Evolutionary conservation across 64 coral and sea anemone species (phyloP).

Genomic region (Exaiptasia diaphana): DNA sequence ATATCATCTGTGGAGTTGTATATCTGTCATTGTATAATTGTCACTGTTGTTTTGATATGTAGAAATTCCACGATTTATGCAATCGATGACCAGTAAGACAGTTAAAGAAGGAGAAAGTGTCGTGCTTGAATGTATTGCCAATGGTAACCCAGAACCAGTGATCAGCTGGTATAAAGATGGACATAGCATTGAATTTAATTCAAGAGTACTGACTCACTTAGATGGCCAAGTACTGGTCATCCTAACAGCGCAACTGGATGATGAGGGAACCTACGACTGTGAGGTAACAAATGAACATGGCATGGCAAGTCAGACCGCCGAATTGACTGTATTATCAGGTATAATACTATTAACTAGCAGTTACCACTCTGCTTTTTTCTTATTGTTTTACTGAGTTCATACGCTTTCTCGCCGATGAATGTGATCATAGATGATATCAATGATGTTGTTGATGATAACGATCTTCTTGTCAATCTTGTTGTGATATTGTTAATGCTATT

Average conservation of each 20-base stretch:
- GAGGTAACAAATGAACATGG: slow-evolving; percentile 63
- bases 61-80: slow-evolving; percentile 55
- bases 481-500: no score
- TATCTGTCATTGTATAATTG: no score
- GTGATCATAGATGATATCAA: no score
- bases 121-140: slow-evolving; percentile 59
- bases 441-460: no score
- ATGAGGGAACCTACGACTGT: slow-evolving; percentile 56
- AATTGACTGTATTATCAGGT: slow-evolving; percentile 57
- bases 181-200: background rate
- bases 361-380: background rate
- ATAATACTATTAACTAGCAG: no score
- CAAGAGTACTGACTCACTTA: slow-evolving; percentile 23
- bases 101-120: slow-evolving; percentile 50
- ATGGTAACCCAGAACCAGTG: slow-evolving; percentile 49
- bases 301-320: background rate
- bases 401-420: no score
- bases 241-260: slow-evolving; percentile 20
- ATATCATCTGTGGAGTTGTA: no score
- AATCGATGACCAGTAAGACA: slow-evolving; percentile 28
- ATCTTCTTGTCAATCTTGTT: no score
- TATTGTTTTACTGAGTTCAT: background rate
- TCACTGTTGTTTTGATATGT: background rate
- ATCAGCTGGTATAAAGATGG: slow-evolving; percentile 61
- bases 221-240: slow-evolving; percentile 64